Evolutionary conservation across 2,113 vertebrate species (phyloP), one percentile per base, ranked within the genome.

Genomic region (Silurus meridionalis): DNA sequence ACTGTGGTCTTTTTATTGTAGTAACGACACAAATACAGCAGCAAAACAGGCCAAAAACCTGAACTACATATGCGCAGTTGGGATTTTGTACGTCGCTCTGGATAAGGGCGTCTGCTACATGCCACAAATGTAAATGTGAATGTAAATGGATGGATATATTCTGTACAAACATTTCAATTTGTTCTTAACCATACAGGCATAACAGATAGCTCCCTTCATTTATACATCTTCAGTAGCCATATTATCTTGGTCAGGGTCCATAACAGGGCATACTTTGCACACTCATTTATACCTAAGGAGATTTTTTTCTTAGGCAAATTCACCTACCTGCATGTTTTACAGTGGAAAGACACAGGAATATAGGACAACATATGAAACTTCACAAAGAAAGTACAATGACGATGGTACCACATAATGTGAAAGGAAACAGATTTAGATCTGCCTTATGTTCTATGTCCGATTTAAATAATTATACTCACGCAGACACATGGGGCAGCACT

Each of bases 401-500:
- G 3, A 69, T 28, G 66, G 6, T 69, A 64, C 25, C 6, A 25
- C 0, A 78, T 4, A 55, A 9, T 58, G 8, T 19, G 8, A 58
- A 79, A 19, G 23, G 23, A 28, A 69, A 50, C 50, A 50, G 28
- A 71, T 83, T 57, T 8, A 66, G 17, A 67, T 66, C 9, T 64
- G 21, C n/a, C 67, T 46, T 80, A 21, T 83, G 55, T 25, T 46
- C 52, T 85, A 52, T 58, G 28, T 66, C 17, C 21, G 6, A 11
- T 15, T n/a, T 8, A 67, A 74, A 28, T 72, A 52, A 61, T 25
- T 17, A 11, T 91, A 97, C 98, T 98, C 91, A 99, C 98, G 87
- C 25, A 95, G 89, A 88, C 98, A 99, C 53, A 96, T 92, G 0
- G 97, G 97, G 69, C 98, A 99, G 91, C 98, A 99, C 87, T 99